These are phyloP conservation scores for Musca domestica DNA, from an alignment of 1,140 invertebrate genomes.

Conservation along the genomic window DNA sequence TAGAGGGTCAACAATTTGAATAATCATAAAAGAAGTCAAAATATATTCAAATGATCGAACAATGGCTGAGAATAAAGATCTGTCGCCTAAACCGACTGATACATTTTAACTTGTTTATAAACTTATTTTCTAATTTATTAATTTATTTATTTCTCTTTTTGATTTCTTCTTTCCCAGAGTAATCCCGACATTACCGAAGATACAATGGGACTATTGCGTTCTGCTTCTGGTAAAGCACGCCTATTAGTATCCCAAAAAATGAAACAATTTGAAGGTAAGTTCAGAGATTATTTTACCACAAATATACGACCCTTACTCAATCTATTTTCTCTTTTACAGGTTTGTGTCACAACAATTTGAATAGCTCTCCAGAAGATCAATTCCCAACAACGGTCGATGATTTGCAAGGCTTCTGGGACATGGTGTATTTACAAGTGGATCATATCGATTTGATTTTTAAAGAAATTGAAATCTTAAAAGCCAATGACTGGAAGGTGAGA, in stretches of 20 bases:
- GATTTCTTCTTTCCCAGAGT: slow-evolving; percentile 30
- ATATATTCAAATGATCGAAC: too few species aligned
- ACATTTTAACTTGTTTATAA: too few species aligned
- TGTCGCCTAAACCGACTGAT: too few species aligned
- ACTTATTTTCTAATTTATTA: neutral
- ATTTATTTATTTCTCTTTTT: neutral
- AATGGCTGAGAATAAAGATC: too few species aligned
- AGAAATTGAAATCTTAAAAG: slow-evolving; percentile 69
- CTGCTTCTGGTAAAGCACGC: slow-evolving; percentile 87
- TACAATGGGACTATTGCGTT: slow-evolving; percentile 75
- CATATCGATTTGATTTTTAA: slow-evolving; percentile 76
- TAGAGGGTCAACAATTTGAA: too few species aligned
- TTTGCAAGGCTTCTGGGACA: slow-evolving; percentile 95
- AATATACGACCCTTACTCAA: neutral
- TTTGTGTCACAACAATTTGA: slow-evolving; percentile 63
- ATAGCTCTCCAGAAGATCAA: slow-evolving; percentile 70
- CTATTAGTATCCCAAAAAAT: slow-evolving; percentile 89
- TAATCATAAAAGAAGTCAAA: too few species aligned
- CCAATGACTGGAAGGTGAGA: slow-evolving; percentile 67
- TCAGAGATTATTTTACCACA: neutral
- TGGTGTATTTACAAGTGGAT: slow-evolving; percentile 87
- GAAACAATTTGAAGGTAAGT: slow-evolving; percentile 84
- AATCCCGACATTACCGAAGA: slow-evolving; percentile 68
- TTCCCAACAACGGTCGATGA: slow-evolving; percentile 86
- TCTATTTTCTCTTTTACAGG: slow-evolving; percentile 49